Evolutionary conservation across 2,113 vertebrate genomes (phyloP), one percentile per base, ranked within the genome.

Genomic region (Strix aluco): DNA sequence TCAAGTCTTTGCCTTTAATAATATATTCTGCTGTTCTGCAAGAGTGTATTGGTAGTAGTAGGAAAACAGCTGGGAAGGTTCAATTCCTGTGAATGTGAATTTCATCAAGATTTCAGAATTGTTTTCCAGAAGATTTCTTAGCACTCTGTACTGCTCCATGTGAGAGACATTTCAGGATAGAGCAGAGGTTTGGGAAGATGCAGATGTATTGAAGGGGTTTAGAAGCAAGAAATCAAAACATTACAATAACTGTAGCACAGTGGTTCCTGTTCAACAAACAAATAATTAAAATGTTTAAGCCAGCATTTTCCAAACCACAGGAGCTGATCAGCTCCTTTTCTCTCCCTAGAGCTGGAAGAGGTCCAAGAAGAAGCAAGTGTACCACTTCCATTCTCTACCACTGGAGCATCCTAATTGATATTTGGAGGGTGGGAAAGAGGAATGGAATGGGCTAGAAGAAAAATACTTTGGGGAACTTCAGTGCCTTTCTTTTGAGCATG

Each of bases 41-140:
- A 47, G 38, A 57, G 6, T 42, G 18, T n/a, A 52, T 51, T 49
- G 51, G 47, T 69, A 61, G 23, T 21, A 90, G 58, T 8, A 93
- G 23, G 29, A 88, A 86, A 94, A 62, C 15, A 81, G 51, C 17
- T 74, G 69, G 63, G 25, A 90, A 92, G 23, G 54, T 18, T 77
- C 38, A 84, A 46, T 54, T 86, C 32, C 38, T 83, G n/a, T 58
- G 42, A 73, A 58, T 51, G 36, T 36, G 63, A 69, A 83, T 88
- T 90, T 78, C 83, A 61, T 88, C 46, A 73, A 65, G 51, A 88
- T 61, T 92, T 88, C 83, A 84, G 55, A 66, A 82, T 62, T 66
- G 32, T 77, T 93, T 88, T 54, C 71, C 42, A 70, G 58, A 66
- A 71, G 22, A 75, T 65, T 92, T 88, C 67, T 52, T 26, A 70